Conservation (phyloP, 2,797 vertebrate species). For the Chaenodraco wilsoni region DNA sequence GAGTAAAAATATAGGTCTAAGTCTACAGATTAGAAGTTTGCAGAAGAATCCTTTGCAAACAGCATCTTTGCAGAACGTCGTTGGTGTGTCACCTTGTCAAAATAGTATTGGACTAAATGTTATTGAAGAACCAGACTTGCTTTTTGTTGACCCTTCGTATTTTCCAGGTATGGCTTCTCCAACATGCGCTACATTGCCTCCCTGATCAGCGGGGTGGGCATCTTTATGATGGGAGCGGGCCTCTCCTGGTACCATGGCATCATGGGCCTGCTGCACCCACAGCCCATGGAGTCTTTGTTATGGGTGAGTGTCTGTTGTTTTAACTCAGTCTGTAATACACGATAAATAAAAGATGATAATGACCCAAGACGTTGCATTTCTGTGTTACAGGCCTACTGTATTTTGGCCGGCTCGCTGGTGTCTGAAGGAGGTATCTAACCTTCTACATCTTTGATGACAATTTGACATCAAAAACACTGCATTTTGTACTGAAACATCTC, state of each 20-base stretch:
- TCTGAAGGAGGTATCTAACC: conserved; percentile 94
- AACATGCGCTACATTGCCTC: conserved; percentile 99
- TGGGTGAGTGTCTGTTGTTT: conserved; percentile 86
- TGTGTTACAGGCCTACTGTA: conserved; percentile 93
- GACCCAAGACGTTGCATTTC: not conserved
- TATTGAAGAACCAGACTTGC: not conserved
- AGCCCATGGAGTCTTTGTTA: conserved; percentile 93
- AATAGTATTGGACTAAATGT: not conserved
- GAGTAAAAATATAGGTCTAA: not conserved
- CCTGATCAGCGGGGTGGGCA: conserved; percentile 97
- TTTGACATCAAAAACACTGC: not conserved
- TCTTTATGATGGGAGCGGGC: conserved; percentile 99
- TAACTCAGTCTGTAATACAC: not conserved
- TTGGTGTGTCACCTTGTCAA: not conserved
- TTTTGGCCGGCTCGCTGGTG: conserved; percentile 95
- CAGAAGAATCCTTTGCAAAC: not conserved
- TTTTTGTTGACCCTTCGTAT: not conserved
- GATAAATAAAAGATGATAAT: not conserved
- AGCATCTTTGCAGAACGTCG: not conserved
- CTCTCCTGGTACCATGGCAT: conserved; percentile 99
- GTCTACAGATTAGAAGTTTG: not conserved
- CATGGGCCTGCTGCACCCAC: conserved; percentile 94
- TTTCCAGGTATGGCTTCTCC: conserved; percentile 93
- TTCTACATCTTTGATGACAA: not conserved
- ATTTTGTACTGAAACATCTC: conserved; percentile 16